Base-by-base conservation (phyloP, 2,888 invertebrate genomes). In the Hypolimnas misippus region DNA sequence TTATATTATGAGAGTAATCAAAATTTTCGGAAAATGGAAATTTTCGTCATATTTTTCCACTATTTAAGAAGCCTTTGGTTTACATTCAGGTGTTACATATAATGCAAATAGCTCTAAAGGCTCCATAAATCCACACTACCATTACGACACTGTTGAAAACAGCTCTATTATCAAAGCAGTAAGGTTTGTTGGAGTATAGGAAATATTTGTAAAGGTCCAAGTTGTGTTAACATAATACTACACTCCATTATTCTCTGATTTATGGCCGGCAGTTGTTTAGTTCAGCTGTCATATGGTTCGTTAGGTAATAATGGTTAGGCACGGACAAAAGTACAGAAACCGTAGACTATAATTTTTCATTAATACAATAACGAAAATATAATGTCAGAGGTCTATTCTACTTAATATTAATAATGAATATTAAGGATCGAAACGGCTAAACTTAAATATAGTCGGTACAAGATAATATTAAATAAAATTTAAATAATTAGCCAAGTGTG, bases 171-270 rank as follows among this genome's bases (percentile, higher is more conserved):
- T 42, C 25, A 56, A 44, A 46, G 62, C 19, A 57, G 52, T 70
- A 75, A 71, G 67, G 70, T 63, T 68, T 49, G 21, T 60, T 25
- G 7, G 12, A 33, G 69, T 61, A 17, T 57, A 56, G 66, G 59
- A 57, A 57, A 57, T 70, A 61, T 63, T 70, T 60, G 63, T 70
- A 71, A 75, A 76, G 73, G 70, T 73, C 70, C 71, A 73, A 76
- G 76, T 77, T 79, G 81, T 82, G 77, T 75, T 78, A 83, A 81
- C 79, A 73, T 67, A 73, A 74, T 72, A 50, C 57, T 57, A 76
- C 75, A 73, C 74, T 72, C 75, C 74, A 76, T 78, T 82, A 82
- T 76, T 73, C 62, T 59, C 70, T 79, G 77, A 83, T 81, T 80
- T 82, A 82, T 79, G 68, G 62, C 57, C 61, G 62, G 56, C 67